A percentile compares a stretch with the other conserved stretches of the same genome.
These are phyloP conservation scores for Ectropis grisescens DNA, from an alignment of 1,140 invertebrate species.

Conservation along the genomic window DNA sequence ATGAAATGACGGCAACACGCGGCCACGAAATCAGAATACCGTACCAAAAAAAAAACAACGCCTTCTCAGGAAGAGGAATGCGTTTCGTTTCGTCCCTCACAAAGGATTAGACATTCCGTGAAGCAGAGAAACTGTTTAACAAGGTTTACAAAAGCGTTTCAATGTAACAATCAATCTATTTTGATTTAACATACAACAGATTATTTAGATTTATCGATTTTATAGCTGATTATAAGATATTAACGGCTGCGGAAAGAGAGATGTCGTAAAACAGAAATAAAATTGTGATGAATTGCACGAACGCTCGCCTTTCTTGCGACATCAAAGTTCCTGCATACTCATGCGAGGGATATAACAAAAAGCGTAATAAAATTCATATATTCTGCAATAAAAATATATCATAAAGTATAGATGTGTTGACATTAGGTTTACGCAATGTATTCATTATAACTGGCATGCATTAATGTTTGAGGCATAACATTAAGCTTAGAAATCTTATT, in stretches of 20 bases:
- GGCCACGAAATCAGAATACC: conserved; percentile 29
- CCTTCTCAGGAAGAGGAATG: conserved; percentile 34
- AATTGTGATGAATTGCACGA: conserved; percentile 17
- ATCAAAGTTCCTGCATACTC: conserved; percentile 7
- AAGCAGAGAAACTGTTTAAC: conserved; percentile 5
- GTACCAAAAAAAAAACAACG: conserved; percentile 40
- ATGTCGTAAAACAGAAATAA: conserved; percentile 18
- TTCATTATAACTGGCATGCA: too few relatives aligned
- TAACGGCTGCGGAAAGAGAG: conserved; percentile 3
- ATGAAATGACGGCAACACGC: conserved; percentile 38
- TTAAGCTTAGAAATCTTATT: too few relatives aligned
- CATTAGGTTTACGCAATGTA: too few relatives aligned
- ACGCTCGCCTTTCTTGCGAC: conserved; percentile 7
- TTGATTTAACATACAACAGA: too few relatives aligned
- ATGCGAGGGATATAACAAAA: conserved; percentile 3
- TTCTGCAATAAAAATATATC: conserved; percentile 4
- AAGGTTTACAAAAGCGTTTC: neutral
- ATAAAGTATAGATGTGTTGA: too few relatives aligned
- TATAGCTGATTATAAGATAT: too few relatives aligned
- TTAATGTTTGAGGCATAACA: too few relatives aligned
- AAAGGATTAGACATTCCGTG: conserved; percentile 35
- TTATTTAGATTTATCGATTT: too few relatives aligned
- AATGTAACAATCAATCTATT: conserved; percentile 3
- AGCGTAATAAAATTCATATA: conserved; percentile 7
- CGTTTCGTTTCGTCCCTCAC: conserved; percentile 43